These are phyloP conservation scores for Botia almorhae DNA, from an alignment of 2,797 vertebrate genomes.

Conservation along the genomic window DNA sequence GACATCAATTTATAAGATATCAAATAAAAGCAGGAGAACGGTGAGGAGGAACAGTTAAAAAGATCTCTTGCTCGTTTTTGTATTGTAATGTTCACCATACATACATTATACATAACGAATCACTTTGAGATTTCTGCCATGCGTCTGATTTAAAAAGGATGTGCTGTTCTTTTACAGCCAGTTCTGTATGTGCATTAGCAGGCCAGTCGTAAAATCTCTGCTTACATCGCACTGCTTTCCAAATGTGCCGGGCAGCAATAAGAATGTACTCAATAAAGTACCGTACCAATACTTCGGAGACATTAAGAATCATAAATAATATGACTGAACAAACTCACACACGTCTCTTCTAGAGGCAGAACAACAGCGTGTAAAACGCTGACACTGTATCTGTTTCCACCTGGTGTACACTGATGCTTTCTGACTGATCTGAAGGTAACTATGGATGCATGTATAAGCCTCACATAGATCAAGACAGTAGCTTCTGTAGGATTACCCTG, in stretches of 20 bases:
- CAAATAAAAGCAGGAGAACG: conserved; percentile 43
- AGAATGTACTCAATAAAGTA: conserved; percentile 10
- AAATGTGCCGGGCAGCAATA: conserved; percentile 40
- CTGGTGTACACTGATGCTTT: background rate
- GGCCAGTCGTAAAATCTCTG: conserved; percentile 55
- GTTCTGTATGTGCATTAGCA: conserved; percentile 51
- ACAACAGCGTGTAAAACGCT: no score
- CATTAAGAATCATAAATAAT: conserved; percentile 32
- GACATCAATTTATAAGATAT: conserved; percentile 39
- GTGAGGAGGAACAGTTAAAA: conserved; percentile 34
- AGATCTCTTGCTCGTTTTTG: conserved; percentile 14
- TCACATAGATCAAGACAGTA: no score
- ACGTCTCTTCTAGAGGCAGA: no score
- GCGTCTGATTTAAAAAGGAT: conserved; percentile 31
- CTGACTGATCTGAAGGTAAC: background rate
- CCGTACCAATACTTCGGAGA: conserved; percentile 21
- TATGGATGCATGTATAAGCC: conserved; percentile 2
- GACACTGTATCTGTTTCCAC: no score
- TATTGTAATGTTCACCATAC: conserved; percentile 29
- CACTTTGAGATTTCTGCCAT: conserved; percentile 36
- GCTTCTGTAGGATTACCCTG: background rate
- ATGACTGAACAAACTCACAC: conserved; percentile 27
- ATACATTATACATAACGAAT: conserved; percentile 48
- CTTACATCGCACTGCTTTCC: conserved; percentile 50
- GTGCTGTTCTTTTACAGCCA: conserved; percentile 50